Conservation (phyloP, 2,113 vertebrate species). For the Hippocampus mohnikei region DNA sequence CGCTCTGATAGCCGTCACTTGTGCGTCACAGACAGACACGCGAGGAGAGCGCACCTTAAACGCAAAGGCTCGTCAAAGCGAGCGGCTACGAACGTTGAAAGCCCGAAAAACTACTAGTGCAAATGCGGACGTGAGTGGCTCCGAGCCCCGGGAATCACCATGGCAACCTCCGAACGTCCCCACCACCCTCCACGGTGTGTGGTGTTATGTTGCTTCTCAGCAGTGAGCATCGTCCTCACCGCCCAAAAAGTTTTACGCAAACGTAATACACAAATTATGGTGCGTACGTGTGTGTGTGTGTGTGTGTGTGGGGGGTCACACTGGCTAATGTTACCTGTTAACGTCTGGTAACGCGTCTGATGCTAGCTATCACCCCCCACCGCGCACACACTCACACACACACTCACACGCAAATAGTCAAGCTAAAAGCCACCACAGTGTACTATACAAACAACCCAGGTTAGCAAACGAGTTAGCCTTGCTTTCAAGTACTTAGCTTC, state of each 20-base stretch:
- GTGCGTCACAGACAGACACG: not conserved
- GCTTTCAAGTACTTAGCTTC: not conserved
- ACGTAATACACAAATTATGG: not conserved
- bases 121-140: not conserved
- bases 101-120: not conserved
- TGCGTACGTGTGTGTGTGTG: not conserved
- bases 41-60: not conserved
- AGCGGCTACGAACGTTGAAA: not conserved
- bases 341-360: not conserved
- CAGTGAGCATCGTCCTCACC: not conserved
- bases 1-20: not conserved
- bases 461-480: not conserved
- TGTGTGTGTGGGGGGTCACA: too few species aligned
- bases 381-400: too few species aligned
- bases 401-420: not conserved
- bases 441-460: not conserved
- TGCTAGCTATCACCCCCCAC: not conserved
- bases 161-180: not conserved
- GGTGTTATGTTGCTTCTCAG: not conserved
- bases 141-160: slow-evolving; percentile 1
- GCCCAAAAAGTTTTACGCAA: too few species aligned
- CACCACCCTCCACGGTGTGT: not conserved
- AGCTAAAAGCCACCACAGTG: not conserved
- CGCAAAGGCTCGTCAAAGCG: not conserved
- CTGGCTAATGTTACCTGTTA: not conserved